Percentiles rank a stretch among this genome's conserved stretches.
phyloP scores from a whole-genome alignment of 37 sponge, comb jelly and placozoan genomes.

The Tethya wilhelma region DNA sequence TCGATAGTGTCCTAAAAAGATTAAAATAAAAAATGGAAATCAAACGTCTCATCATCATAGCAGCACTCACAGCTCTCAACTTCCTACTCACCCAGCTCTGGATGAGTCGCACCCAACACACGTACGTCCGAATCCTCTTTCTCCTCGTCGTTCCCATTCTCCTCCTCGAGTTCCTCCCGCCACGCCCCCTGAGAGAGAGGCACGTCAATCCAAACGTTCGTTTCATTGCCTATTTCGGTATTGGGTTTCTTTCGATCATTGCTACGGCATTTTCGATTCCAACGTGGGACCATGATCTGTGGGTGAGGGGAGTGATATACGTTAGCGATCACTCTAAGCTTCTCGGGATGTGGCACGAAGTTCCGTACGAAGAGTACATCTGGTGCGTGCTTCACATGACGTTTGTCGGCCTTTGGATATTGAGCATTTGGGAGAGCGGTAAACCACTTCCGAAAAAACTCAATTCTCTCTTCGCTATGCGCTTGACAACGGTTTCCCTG shows the following conservation, averaged over 20 bases:
- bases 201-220: not conserved
- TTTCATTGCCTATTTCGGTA: not conserved
- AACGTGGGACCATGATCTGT: not conserved
- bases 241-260: not conserved
- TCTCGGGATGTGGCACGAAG: not conserved
- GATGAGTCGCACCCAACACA: conserved; percentile 1
- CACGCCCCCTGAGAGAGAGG: not conserved
- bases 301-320: not conserved
- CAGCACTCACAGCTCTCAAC: not conserved
- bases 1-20: too few relatives aligned
- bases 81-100: not conserved
- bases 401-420: not conserved
- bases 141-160: not conserved
- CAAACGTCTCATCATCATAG: not conserved
- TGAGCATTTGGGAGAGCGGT: not conserved
- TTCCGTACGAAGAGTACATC: not conserved
- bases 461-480: not conserved
- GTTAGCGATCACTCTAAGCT: not conserved
- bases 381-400: not conserved
- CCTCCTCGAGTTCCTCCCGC: not conserved
- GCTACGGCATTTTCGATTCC: not conserved
- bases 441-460: not conserved
- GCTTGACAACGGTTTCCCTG: not conserved
- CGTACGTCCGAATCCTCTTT: not conserved
- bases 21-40: too few relatives aligned